Percentiles rank a stretch among this genome's conserved stretches.
Evolutionary conservation across 2,113 vertebrate species (phyloP).

Genomic region (Romanogobio albipinnatus): DNA sequence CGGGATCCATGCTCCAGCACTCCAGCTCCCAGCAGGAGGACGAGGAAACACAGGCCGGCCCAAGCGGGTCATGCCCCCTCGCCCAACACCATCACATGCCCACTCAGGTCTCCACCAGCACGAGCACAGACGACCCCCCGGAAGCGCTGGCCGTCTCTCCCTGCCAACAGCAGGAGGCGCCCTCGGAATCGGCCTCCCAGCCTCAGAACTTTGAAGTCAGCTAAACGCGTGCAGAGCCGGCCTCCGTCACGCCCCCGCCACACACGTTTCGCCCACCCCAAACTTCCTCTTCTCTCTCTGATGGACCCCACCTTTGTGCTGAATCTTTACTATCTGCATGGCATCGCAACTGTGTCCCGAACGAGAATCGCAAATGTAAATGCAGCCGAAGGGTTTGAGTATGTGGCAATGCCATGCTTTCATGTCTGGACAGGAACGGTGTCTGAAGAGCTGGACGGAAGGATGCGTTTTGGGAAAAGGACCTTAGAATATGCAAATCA

Average conservation of each 20-base stretch:
- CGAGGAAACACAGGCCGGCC: conserved; percentile 73
- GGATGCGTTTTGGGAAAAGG: background rate
- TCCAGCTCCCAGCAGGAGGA: conserved; percentile 79
- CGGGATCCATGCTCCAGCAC: conserved; percentile 80
- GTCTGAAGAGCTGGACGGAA: conserved; percentile 26
- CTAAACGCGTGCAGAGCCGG: conserved; percentile 84
- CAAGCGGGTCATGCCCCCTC: conserved; percentile 69
- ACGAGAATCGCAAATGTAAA: conserved; percentile 72
- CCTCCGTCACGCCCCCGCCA: conserved; percentile 59
- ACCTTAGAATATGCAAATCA: conserved; percentile 55
- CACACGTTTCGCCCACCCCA: conserved; percentile 40
- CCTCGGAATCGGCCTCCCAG: conserved; percentile 79
- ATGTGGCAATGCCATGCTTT: conserved; percentile 55
- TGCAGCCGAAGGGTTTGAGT: conserved; percentile 73
- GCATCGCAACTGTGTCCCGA: conserved; percentile 81
- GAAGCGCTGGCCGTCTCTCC: conserved; percentile 58
- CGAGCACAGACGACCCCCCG: conserved; percentile 84
- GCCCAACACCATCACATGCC: conserved; percentile 76
- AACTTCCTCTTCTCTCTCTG: conserved; percentile 18
- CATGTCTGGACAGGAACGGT: conserved; percentile 65
- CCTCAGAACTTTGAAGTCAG: conserved; percentile 84
- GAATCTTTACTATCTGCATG: conserved; percentile 81
- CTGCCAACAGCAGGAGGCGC: conserved; percentile 72
- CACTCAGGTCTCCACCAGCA: conserved; percentile 88
- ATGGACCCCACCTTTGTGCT: conserved; percentile 46